phyloP scores from a whole-genome alignment of 64 coral and sea anemone species.

The Exaiptasia diaphana region DNA sequence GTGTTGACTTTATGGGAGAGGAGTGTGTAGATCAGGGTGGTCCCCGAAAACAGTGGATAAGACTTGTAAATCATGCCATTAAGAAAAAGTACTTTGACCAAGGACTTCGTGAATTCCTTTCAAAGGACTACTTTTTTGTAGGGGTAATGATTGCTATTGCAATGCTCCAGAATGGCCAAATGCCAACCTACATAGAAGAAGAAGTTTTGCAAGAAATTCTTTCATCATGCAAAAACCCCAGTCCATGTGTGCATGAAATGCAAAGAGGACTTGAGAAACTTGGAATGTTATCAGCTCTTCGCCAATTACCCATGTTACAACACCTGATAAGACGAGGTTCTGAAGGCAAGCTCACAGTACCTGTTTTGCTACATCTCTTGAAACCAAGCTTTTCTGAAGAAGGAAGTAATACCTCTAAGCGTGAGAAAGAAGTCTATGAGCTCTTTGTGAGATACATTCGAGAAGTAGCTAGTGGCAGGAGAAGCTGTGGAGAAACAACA shows the following conservation, averaged over 20 bases:
- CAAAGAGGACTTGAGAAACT: constrained; percentile 37
- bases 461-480: constrained; percentile 45
- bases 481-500: constrained; percentile 23
- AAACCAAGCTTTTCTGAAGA: constrained; percentile 54
- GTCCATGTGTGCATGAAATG: constrained; percentile 50
- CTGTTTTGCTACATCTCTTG: constrained; percentile 37
- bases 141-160: constrained; percentile 13
- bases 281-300: constrained; percentile 31
- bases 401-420: constrained; percentile 20
- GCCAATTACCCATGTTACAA: constrained; percentile 25
- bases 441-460: constrained; percentile 30
- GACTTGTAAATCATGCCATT: constrained; percentile 6
- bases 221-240: background rate
- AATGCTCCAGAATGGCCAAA: constrained; percentile 2
- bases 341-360: constrained; percentile 35
- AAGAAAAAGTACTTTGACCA: constrained; percentile 25
- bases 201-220: constrained; percentile 3
- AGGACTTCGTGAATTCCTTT: background rate
- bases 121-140: background rate
- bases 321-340: constrained; percentile 47
- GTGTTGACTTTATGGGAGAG: constrained; percentile 67
- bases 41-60: constrained; percentile 41
- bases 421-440: constrained; percentile 56
- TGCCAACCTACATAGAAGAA: background rate
- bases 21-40: constrained; percentile 39